Conservation (phyloP, 2,113 vertebrate species). For the Motacilla tschutschensis region DNA sequence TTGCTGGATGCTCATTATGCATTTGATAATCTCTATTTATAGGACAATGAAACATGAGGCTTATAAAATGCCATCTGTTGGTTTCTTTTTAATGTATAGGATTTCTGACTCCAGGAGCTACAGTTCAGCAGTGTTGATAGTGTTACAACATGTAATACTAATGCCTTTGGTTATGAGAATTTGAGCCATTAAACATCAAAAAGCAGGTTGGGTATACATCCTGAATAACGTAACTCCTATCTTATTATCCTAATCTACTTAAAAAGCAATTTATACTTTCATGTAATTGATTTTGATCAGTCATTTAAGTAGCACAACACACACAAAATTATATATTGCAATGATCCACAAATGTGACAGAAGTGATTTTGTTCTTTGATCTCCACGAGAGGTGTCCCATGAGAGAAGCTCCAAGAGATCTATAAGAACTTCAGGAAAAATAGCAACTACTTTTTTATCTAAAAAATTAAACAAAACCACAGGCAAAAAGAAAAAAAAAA, state of each 20-base stretch:
- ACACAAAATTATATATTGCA: neutral
- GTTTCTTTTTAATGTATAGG: slow-evolving; percentile 30
- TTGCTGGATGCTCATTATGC: slow-evolving; percentile 20
- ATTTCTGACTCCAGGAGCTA: slow-evolving; percentile 38
- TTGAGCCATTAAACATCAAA: slow-evolving; percentile 2
- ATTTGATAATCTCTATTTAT: slow-evolving; percentile 49
- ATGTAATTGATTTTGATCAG: neutral
- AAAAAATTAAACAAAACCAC: neutral
- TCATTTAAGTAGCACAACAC: neutral
- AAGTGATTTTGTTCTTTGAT: slow-evolving; percentile 38
- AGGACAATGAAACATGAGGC: slow-evolving; percentile 41
- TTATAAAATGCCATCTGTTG: slow-evolving; percentile 60
- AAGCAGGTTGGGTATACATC: neutral
- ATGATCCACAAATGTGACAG: neutral
- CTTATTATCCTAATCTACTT: neutral
- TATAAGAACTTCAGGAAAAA: neutral
- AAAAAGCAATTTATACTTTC: slow-evolving; percentile 3
- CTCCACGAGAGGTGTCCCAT: neutral
- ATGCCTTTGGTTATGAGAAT: slow-evolving; percentile 5
- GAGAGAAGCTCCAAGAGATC: neutral
- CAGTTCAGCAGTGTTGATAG: neutral
- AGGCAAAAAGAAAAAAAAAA: neutral
- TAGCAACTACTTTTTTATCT: neutral
- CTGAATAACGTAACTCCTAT: neutral
- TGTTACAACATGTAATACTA: neutral